These are phyloP conservation scores for Diceros bicornis DNA, from an alignment of 2,797 vertebrate species.

Conservation along the genomic window DNA sequence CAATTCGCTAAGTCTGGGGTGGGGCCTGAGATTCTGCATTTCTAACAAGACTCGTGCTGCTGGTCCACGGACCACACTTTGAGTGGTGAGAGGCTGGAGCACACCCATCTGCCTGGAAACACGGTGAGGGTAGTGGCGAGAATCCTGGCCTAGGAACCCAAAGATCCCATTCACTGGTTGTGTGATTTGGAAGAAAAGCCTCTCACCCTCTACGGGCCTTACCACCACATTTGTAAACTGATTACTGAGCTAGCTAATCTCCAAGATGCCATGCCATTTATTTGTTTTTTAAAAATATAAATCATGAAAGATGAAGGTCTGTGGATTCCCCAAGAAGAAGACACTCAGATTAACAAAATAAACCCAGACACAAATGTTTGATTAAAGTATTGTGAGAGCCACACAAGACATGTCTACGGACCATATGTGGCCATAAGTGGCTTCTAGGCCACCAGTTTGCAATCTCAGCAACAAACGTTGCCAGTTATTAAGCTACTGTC, in stretches of 20 bases:
- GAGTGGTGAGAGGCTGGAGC: background rate
- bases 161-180: background rate
- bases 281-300: background rate
- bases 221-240: background rate
- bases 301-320: background rate
- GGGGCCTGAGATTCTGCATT: background rate
- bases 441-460: background rate
- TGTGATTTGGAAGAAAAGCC: background rate
- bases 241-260: background rate
- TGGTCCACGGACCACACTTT: background rate
- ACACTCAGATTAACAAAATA: background rate
- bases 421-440: background rate
- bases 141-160: background rate
- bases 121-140: background rate
- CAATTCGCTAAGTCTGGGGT: background rate
- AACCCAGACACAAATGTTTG: background rate
- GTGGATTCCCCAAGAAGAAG: background rate
- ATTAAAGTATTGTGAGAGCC: background rate
- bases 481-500: background rate
- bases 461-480: background rate
- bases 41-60: background rate
- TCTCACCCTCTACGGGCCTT: background rate
- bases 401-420: background rate
- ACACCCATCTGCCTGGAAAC: background rate
- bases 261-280: background rate